Evolutionary conservation across 1,140 invertebrate genomes (phyloP), one percentile per base, ranked within the genome.

Genomic region (Bilobella aurantiaca): DNA sequence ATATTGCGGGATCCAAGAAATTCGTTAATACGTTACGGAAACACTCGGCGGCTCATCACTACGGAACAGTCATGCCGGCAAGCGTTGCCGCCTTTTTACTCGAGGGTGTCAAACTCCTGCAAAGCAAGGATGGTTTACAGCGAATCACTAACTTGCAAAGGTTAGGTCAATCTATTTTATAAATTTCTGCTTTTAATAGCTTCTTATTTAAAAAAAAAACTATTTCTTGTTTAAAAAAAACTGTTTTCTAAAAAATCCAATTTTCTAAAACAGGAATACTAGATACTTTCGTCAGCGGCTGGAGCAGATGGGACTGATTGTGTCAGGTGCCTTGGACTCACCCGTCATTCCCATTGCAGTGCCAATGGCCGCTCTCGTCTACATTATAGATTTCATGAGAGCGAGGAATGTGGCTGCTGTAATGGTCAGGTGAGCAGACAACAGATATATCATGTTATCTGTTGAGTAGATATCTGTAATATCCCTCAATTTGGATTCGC

Each of bases 61-160:
- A 98, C 79, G 91, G 93, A 21, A 81, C 85, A 63, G 82, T 86
- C 34, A 97, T 98, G 89, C 85, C 94, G 25, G 87, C 94, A 46
- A 85, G 89, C 16, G 84, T 98, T 58, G 89, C 87, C 94, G 98
- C 82, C 89, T 63, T 63, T 56, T 12, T 63, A 18, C 23, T 47
- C 8, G 62, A 63, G 53, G 62, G 62, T 2, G 42, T 63, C 14
- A 63, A 63, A 12, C 25, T 53, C 21, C 47, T 63, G 3, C 2
- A 23, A 8, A 18, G 3, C 27, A 12, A 12, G 3, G 62, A 63
- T 5, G 62, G 62, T 8, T 23, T 3, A 27, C 2, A 56, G 3
- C 37, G 62, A 3, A 30, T 61, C 16, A 12, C 5, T 3, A 61
- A 32, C 23, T 34, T 61, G 2, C 29, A 42, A 25, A 5, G 59